Conservation (phyloP, 2,797 vertebrate genomes). For the Propithecus perrieri region DNA sequence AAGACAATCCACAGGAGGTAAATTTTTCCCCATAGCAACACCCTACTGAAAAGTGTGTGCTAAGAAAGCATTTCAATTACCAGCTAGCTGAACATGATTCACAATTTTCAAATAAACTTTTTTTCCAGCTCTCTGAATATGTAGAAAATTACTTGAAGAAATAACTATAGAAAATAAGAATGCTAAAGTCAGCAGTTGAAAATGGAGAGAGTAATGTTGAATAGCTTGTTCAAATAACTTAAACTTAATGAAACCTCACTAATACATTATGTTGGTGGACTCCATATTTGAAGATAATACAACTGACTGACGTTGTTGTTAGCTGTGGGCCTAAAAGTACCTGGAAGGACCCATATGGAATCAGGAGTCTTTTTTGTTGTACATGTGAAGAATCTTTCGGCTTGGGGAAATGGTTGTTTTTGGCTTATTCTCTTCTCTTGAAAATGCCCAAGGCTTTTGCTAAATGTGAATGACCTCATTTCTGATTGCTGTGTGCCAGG, state of each 20-base stretch:
- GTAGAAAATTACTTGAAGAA: conserved; percentile 68
- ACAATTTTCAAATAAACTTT: conserved; percentile 64
- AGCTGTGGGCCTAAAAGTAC: neutral
- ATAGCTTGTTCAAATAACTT: neutral
- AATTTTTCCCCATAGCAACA: conserved; percentile 21
- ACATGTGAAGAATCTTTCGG: conserved; percentile 45
- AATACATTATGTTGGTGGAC: neutral
- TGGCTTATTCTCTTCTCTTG: conserved; percentile 53
- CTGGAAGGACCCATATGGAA: neutral
- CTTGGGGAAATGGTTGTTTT: conserved; percentile 59
- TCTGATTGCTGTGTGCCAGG: conserved; percentile 35
- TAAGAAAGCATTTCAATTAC: conserved; percentile 70
- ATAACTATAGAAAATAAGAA: conserved; percentile 59
- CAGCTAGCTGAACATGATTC: conserved; percentile 44
- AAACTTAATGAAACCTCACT: conserved; percentile 13
- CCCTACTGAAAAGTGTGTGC: conserved; percentile 39
- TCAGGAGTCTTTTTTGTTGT: neutral
- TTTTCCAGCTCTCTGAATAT: conserved; percentile 64
- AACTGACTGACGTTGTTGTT: neutral
- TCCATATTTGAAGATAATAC: neutral
- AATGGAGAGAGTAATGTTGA: conserved; percentile 20
- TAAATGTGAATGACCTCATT: conserved; percentile 71
- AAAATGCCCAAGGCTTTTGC: conserved; percentile 68
- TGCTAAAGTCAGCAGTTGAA: conserved; percentile 44
- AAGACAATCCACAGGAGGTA: conserved; percentile 65